Percentiles rank a stretch among this genome's conserved stretches.
Evolutionary conservation across 2,888 invertebrate species (phyloP).

Genomic region (Calephelis perditalis): DNA sequence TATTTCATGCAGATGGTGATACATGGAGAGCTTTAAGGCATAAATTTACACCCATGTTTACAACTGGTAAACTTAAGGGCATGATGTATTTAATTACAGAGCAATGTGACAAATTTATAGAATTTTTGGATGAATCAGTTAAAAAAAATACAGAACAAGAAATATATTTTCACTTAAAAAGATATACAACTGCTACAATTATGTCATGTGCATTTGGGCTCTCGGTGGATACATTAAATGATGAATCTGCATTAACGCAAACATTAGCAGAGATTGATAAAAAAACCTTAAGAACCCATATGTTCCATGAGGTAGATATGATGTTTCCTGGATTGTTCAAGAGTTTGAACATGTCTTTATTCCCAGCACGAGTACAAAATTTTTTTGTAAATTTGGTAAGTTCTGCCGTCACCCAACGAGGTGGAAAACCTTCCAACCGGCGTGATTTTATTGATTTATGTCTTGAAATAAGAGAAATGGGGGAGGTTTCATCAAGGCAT

Average conservation of each 20-base stretch:
- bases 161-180: conserved; percentile 37
- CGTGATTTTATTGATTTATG: conserved; percentile 52
- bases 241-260: conserved; percentile 11
- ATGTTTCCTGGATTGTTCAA: conserved; percentile 13
- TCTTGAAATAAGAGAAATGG: conserved; percentile 39
- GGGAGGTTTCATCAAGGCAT: conserved; percentile 30
- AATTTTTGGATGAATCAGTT: conserved; percentile 7
- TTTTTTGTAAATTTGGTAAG: conserved; percentile 12
- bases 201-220: conserved; percentile 39
- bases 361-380: not conserved
- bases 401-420: conserved; percentile 26
- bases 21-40: conserved; percentile 41
- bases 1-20: conserved; percentile 48
- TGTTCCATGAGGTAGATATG: conserved; percentile 1
- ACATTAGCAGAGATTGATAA: conserved; percentile 1
- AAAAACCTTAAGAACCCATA: not conserved
- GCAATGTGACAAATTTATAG: conserved; percentile 33
- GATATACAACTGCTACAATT: conserved; percentile 41
- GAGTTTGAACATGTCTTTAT: not conserved
- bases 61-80: conserved; percentile 33
- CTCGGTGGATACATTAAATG: conserved; percentile 32
- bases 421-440: conserved; percentile 38
- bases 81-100: conserved; percentile 50
- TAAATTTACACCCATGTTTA: conserved; percentile 26
- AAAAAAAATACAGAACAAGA: conserved; percentile 34